Percentiles rank a stretch among this genome's conserved stretches.
These are phyloP conservation scores for Meteorus colon DNA, from an alignment of 2,888 invertebrate species.

Conservation along the genomic window DNA sequence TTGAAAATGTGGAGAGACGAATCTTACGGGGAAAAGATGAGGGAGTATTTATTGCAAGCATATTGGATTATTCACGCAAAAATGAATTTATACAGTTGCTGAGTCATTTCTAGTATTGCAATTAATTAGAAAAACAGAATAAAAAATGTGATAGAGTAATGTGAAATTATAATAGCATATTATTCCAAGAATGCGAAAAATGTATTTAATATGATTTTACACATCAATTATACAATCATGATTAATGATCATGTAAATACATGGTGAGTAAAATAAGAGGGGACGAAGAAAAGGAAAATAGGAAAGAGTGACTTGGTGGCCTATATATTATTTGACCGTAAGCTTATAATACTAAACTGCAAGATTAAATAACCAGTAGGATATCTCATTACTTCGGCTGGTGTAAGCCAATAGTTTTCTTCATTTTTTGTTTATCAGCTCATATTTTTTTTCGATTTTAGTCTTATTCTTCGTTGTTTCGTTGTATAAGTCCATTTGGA, in stretches of 20 bases:
- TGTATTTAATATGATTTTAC: background rate
- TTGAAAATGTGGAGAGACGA: background rate
- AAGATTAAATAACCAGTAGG: slow-evolving; percentile 26
- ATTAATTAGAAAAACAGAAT: background rate
- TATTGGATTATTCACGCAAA: background rate
- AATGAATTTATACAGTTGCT: background rate
- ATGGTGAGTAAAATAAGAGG: background rate
- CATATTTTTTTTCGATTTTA: background rate
- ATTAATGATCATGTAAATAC: background rate
- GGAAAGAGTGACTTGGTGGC: background rate
- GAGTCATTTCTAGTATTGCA: too few relatives aligned
- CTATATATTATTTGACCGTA: slow-evolving; percentile 24
- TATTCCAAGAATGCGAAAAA: background rate
- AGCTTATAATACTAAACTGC: slow-evolving; percentile 18
- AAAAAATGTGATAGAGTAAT: background rate
- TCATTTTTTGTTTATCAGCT: slow-evolving; percentile 3
- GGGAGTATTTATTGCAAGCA: background rate
- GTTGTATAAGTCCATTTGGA: background rate
- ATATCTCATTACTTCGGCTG: slow-evolving; percentile 14
- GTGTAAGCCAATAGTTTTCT: slow-evolving; percentile 26
- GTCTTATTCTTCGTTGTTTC: background rate
- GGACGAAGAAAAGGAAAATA: background rate
- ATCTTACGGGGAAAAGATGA: background rate
- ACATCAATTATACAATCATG: background rate
- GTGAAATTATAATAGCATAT: background rate